phyloP scores from a whole-genome alignment of 2,797 vertebrate species.

The Acestrorhynchus altus region DNA sequence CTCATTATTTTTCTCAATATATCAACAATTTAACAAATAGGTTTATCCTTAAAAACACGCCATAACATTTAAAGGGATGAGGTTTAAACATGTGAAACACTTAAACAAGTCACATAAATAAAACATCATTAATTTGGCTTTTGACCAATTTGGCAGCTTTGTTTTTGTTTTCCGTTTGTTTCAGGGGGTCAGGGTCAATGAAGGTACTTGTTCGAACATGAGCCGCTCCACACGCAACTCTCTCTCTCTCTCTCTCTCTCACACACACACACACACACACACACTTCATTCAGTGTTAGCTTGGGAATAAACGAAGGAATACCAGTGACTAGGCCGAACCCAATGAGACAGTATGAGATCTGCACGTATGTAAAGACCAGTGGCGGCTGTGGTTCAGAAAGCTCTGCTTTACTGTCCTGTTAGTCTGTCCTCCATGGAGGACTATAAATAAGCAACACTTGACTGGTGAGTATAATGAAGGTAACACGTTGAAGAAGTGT shows the following conservation, averaged over 20 bases:
- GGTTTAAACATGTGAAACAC: conserved; percentile 73
- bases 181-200: conserved; percentile 53
- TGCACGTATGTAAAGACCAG: conserved; percentile 13
- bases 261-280: neutral
- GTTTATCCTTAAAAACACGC: conserved; percentile 71
- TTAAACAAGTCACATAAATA: conserved; percentile 72
- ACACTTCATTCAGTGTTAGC: neutral
- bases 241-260: no score
- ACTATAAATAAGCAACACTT: conserved; percentile 8
- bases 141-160: conserved; percentile 76
- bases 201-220: conserved; percentile 58
- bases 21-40: conserved; percentile 74
- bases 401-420: neutral
- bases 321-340: neutral
- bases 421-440: neutral
- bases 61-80: conserved; percentile 72
- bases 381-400: neutral
- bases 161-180: conserved; percentile 20
- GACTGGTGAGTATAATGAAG: conserved; percentile 15
- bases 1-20: conserved; percentile 66
- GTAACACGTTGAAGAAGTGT: neutral
- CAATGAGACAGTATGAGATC: neutral
- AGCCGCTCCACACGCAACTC: conserved; percentile 33
- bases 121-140: conserved; percentile 69
- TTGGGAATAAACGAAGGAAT: neutral